Conservation (phyloP, 2,888 invertebrate genomes). For the Lamellibrachia satsuma region DNA sequence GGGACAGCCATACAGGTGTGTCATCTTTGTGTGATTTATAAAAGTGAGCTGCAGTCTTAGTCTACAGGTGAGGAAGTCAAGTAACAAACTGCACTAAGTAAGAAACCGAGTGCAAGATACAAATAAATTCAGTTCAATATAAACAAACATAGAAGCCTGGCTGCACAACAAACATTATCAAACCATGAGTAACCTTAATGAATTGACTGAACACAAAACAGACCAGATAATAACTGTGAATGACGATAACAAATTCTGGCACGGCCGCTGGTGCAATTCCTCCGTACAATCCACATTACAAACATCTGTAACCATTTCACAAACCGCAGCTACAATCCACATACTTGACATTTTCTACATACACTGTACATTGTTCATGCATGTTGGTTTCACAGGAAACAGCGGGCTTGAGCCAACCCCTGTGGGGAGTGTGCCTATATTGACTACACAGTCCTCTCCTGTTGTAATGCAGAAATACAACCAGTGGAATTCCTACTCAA, state of each 20-base stretch:
- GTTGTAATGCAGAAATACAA: neutral
- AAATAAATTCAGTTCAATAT: neutral
- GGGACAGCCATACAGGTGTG: too few relatives aligned
- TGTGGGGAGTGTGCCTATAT: neutral
- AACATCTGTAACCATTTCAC: conserved; percentile 13
- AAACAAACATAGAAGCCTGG: neutral
- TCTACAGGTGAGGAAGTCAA: neutral
- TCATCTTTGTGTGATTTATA: too few relatives aligned
- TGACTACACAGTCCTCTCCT: neutral
- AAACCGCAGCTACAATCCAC: neutral
- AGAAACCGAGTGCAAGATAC: neutral
- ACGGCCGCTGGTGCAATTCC: neutral
- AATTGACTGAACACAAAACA: neutral
- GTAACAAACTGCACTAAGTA: neutral
- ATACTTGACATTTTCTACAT: neutral
- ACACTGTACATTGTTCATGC: neutral
- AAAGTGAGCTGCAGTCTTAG: neutral
- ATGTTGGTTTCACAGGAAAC: too few relatives aligned
- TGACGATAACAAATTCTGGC: neutral
- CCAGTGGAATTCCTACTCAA: neutral
- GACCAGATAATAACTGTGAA: neutral
- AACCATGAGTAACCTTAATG: neutral
- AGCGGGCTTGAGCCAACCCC: neutral
- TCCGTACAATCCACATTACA: neutral
- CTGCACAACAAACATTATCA: neutral